phyloP scores from a whole-genome alignment of 2,113 vertebrate species.

The Oryzias curvinotus region DNA sequence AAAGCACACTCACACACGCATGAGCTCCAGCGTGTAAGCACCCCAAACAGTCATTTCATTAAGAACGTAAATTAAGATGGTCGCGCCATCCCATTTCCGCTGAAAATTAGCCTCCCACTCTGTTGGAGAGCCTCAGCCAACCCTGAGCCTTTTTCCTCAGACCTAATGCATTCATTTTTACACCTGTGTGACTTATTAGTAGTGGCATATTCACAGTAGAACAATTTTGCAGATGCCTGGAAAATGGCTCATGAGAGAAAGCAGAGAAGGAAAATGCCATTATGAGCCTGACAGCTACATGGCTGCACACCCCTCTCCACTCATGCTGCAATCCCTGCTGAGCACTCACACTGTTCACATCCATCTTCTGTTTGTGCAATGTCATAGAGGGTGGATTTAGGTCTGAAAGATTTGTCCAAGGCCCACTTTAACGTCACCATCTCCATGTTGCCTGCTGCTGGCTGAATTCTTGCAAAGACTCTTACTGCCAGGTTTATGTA shows the following conservation, averaged over 20 bases:
- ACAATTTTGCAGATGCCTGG: slow-evolving; percentile 33
- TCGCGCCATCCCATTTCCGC: slow-evolving; percentile 33
- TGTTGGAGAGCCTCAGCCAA: slow-evolving; percentile 17
- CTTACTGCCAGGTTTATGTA: slow-evolving; percentile 41
- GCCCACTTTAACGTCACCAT: slow-evolving; percentile 33
- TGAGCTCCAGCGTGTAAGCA: slow-evolving; percentile 1
- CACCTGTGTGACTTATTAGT: slow-evolving; percentile 55
- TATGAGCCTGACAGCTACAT: slow-evolving; percentile 30
- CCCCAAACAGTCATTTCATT: slow-evolving; percentile 27
- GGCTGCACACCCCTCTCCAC: slow-evolving; percentile 33
- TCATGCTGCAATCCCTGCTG: slow-evolving; percentile 33
- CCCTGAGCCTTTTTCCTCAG: slow-evolving; percentile 12
- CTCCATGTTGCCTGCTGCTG: slow-evolving; percentile 23
- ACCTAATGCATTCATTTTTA: slow-evolving; percentile 43
- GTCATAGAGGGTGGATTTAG: slow-evolving; percentile 31
- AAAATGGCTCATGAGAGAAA: slow-evolving; percentile 44
- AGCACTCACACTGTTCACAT: slow-evolving; percentile 31
- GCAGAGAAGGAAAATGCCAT: slow-evolving; percentile 39
- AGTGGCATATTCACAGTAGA: slow-evolving; percentile 37
- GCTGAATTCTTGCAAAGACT: slow-evolving; percentile 25
- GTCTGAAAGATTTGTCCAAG: slow-evolving; percentile 55
- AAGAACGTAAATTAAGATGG: slow-evolving; percentile 51
- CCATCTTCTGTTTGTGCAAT: slow-evolving; percentile 41
- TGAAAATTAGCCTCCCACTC: slow-evolving; percentile 39
- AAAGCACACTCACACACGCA: slow-evolving; percentile 11